These are phyloP conservation scores for Oreortyx pictus DNA, from an alignment of 2,797 vertebrate species.

Conservation along the genomic window DNA sequence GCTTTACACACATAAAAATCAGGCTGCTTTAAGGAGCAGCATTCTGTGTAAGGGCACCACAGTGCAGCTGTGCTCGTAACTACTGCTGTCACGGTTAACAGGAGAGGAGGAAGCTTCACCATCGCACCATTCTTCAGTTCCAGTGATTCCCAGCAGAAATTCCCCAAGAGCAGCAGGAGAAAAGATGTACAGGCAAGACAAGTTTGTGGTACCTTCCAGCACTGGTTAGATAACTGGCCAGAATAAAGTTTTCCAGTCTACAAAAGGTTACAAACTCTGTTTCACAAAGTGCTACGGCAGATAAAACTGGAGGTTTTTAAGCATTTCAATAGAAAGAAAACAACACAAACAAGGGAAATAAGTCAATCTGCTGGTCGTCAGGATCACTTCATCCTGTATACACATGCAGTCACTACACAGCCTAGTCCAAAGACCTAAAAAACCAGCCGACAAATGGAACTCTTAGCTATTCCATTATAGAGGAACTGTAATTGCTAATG, in stretches of 20 bases:
- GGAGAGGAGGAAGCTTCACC: background rate
- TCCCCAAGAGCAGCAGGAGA: background rate
- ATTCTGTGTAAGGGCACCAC: background rate
- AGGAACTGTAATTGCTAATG: too few relatives aligned
- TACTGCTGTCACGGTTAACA: background rate
- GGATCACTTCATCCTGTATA: background rate
- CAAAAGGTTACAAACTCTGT: background rate
- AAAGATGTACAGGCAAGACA: background rate
- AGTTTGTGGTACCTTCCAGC: background rate
- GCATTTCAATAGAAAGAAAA: background rate
- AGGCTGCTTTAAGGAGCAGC: background rate
- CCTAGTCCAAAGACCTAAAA: background rate
- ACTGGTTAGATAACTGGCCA: background rate
- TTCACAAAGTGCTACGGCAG: background rate
- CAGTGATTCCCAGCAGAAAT: background rate
- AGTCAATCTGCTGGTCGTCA: background rate
- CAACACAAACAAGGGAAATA: background rate
- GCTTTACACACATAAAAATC: background rate
- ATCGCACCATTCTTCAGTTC: background rate
- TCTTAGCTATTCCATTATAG: background rate
- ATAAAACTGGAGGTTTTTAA: background rate
- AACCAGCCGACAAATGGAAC: background rate
- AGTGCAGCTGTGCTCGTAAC: background rate
- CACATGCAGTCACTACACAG: background rate
- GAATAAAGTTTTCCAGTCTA: background rate